Evolutionary conservation across 1,140 invertebrate species (phyloP).

Genomic region (Ostrea edulis): DNA sequence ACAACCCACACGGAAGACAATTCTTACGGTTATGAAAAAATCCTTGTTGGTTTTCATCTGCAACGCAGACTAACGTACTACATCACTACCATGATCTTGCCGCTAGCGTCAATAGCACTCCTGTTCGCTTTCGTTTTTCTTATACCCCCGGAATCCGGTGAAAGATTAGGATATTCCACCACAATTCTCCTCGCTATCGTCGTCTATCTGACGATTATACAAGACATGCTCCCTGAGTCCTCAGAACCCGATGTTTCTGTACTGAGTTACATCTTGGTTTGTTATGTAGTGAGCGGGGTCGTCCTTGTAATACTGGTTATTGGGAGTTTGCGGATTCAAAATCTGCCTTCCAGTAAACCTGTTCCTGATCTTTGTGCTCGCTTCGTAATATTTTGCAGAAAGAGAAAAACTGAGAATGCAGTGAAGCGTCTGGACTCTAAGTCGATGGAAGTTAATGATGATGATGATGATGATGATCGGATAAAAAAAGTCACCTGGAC

Average conservation of each 20-base stretch:
- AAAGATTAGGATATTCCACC: conserved; percentile 82
- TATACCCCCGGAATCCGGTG: conserved; percentile 81
- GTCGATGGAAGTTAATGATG: not conserved
- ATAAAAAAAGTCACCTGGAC: not conserved
- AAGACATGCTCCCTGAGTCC: conserved; percentile 82
- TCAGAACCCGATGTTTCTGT: conserved; percentile 68
- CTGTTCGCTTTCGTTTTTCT: conserved; percentile 82
- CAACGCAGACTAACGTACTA: conserved; percentile 71
- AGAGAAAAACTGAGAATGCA: not conserved
- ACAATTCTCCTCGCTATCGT: conserved; percentile 82
- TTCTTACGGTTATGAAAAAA: not conserved
- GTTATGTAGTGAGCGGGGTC: not conserved
- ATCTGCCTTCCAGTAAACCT: not conserved
- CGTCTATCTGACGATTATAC: conserved; percentile 82
- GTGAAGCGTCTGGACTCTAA: not conserved
- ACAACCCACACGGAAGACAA: not conserved
- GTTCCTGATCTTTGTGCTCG: not conserved
- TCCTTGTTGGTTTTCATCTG: conserved; percentile 59
- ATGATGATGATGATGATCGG: not conserved
- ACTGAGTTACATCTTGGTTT: conserved; percentile 3
- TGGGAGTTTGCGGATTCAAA: not conserved
- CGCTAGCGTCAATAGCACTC: conserved; percentile 81
- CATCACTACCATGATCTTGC: conserved; percentile 80
- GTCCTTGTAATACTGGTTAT: not conserved
- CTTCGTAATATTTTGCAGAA: not conserved